Conservation (phyloP, 2,888 invertebrate genomes). For the Galeruca laticollis region DNA sequence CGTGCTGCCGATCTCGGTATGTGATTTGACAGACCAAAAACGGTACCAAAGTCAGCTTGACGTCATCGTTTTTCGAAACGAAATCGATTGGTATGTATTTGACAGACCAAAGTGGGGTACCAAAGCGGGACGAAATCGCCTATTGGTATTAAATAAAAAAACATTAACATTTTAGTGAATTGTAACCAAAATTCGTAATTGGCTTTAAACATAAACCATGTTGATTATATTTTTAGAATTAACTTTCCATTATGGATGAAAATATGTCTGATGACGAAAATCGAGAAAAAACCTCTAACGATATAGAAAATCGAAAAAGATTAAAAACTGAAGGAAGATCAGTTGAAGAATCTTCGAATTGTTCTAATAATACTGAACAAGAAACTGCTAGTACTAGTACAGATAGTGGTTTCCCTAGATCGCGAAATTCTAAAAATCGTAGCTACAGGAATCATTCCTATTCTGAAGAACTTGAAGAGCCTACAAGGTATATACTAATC, state of each 20-base stretch:
- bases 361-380: slow-evolving; percentile 52
- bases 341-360: slow-evolving; percentile 52
- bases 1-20: no score
- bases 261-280: slow-evolving; percentile 52
- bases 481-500: slow-evolving; percentile 21
- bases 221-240: slow-evolving; percentile 52
- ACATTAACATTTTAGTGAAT: neutral
- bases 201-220: slow-evolving; percentile 39
- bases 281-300: slow-evolving; percentile 36
- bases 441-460: slow-evolving; percentile 53
- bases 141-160: slow-evolving; percentile 1
- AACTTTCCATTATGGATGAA: slow-evolving; percentile 54
- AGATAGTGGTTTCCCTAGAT: slow-evolving; percentile 55
- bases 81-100: no score
- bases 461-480: slow-evolving; percentile 36
- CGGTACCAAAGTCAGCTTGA: no score
- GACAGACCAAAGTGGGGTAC: no score
- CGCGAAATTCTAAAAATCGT: slow-evolving; percentile 52
- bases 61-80: no score
- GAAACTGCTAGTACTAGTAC: slow-evolving; percentile 56
- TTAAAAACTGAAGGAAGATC: slow-evolving; percentile 55
- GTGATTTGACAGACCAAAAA: no score
- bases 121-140: no score
- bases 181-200: slow-evolving; percentile 12
- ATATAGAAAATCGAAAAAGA: slow-evolving; percentile 55